Percentiles rank a stretch among this genome's conserved stretches.
Conservation (phyloP, 2,113 vertebrate species). For the Suncus etruscus region DNA sequence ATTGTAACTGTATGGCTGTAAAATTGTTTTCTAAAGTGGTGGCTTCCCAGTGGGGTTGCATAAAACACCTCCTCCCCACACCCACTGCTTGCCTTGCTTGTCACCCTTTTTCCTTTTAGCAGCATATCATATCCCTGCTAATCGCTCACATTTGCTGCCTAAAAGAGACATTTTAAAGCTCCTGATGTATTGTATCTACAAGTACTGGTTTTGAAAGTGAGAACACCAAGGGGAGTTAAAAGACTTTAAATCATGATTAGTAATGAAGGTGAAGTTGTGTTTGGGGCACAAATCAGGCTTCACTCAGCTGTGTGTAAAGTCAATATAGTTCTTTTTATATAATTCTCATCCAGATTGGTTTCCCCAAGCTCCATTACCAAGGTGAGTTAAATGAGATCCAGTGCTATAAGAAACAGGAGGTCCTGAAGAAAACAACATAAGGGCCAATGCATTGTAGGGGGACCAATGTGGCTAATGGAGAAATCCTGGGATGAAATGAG, state of each 20-base stretch:
- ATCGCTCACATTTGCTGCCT: constrained; percentile 63
- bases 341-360: neutral
- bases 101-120: constrained; percentile 63
- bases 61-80: constrained; percentile 68
- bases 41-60: constrained; percentile 63
- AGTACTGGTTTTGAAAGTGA: constrained; percentile 59
- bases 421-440: neutral
- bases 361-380: constrained; percentile 2
- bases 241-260: constrained; percentile 36
- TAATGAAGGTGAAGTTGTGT: constrained; percentile 45
- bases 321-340: neutral
- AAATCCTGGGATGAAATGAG: neutral
- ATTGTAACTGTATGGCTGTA: constrained; percentile 78
- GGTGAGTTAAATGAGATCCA: neutral
- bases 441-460: neutral
- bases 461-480: neutral
- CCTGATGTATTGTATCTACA: constrained; percentile 5
- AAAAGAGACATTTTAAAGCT: constrained; percentile 41
- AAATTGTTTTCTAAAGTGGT: constrained; percentile 79
- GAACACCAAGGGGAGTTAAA: neutral
- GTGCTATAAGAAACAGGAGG: constrained; percentile 1
- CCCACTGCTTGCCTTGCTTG: constrained; percentile 35
- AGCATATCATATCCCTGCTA: constrained; percentile 58
- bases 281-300: constrained; percentile 15
- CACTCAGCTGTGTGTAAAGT: neutral